Percentiles rank a stretch among this genome's conserved stretches.
Conservation (phyloP, 2,113 vertebrate genomes). For the Aramus guarauna region DNA sequence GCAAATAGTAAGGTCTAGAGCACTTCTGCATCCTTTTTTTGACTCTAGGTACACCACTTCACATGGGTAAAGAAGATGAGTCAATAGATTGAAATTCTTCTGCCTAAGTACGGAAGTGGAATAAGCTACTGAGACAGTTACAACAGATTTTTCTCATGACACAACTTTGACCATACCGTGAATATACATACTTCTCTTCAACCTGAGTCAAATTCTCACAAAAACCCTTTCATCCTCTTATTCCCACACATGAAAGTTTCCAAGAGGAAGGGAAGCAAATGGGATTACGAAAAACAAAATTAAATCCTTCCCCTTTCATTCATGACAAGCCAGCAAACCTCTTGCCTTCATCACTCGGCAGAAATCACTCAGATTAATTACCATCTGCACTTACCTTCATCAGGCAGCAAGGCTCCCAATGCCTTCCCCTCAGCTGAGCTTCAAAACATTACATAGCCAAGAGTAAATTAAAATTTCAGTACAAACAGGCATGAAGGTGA, state of each 20-base stretch:
- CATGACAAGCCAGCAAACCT: neutral
- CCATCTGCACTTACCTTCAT: neutral
- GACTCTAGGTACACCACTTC: neutral
- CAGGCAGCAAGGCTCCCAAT: rapidly evolving
- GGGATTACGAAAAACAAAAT: neutral
- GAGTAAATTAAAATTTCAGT: neutral
- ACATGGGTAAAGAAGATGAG: neutral
- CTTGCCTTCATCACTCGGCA: neutral
- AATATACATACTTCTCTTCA: neutral
- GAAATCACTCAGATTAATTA: neutral
- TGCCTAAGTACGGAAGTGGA: neutral
- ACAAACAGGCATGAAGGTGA: neutral
- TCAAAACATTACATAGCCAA: rapidly evolving
- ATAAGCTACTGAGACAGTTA: neutral
- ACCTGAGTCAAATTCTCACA: neutral
- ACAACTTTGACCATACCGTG: neutral
- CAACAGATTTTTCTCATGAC: rapidly evolving
- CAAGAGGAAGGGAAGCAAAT: neutral
- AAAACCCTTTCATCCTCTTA: neutral
- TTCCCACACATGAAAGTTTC: neutral
- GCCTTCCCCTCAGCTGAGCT: neutral
- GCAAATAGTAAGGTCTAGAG: neutral
- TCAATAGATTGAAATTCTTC: neutral
- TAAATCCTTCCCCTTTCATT: neutral
- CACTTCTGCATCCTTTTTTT: neutral